These are phyloP conservation scores for Melipona bicolor DNA, from an alignment of 2,888 invertebrate species.

Conservation along the genomic window DNA sequence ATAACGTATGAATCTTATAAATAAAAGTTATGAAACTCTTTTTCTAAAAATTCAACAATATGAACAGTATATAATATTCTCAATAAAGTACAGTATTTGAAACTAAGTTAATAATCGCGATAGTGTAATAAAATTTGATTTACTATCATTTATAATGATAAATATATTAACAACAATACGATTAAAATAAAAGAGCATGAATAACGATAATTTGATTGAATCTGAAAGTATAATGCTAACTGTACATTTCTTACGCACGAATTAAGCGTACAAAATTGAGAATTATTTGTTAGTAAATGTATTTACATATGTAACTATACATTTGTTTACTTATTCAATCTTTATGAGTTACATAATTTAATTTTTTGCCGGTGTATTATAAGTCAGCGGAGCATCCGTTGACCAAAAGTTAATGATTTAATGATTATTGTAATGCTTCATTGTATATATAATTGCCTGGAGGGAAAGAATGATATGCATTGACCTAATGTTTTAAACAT, in stretches of 20 bases:
- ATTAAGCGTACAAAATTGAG: constrained; percentile 61
- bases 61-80: constrained; percentile 10
- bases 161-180: constrained; percentile 50
- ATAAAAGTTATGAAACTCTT: background rate
- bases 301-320: constrained; percentile 54
- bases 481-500: constrained; percentile 64
- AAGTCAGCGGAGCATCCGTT: no score
- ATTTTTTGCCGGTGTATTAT: no score
- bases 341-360: constrained; percentile 40
- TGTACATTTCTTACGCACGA: constrained; percentile 60
- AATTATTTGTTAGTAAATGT: constrained; percentile 66
- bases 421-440: constrained; percentile 67
- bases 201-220: constrained; percentile 52
- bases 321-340: constrained; percentile 52
- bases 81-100: constrained; percentile 29
- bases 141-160: constrained; percentile 42
- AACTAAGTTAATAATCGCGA: constrained; percentile 35
- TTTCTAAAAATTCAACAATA: constrained; percentile 8
- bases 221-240: constrained; percentile 57
- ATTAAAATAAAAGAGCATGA: constrained; percentile 60
- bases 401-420: constrained; percentile 62
- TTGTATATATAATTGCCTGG: constrained; percentile 66
- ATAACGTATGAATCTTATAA: background rate
- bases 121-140: constrained; percentile 39
- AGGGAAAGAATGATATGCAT: constrained; percentile 78